Conservation (phyloP, 2,888 invertebrate species). For the Heliconius charithonia region DNA sequence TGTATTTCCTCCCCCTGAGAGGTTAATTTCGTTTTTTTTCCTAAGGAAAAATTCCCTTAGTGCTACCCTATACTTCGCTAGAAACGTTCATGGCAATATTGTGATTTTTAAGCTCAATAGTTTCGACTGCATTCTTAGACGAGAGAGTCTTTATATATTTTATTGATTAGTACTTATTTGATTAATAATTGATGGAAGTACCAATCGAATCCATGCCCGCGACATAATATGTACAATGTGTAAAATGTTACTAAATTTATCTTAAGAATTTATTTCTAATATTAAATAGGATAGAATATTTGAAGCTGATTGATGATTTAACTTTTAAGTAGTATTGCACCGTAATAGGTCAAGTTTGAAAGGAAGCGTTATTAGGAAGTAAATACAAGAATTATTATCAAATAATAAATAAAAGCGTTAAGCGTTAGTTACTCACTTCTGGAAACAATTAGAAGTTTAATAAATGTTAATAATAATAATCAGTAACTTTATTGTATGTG, state of each 20-base stretch:
- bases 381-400: background rate
- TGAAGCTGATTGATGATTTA: background rate
- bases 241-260: too few species aligned
- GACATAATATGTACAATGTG: background rate
- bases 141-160: too few species aligned
- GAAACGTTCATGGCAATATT: background rate
- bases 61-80: too few species aligned
- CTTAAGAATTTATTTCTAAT: too few species aligned
- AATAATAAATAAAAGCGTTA: too few species aligned
- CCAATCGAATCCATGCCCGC: background rate
- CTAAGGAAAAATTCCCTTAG: too few species aligned
- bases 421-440: background rate
- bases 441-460: background rate
- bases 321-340: background rate
- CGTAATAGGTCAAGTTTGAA: background rate
- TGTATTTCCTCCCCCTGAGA: background rate
- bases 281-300: too few species aligned
- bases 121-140: background rate
- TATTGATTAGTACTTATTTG: background rate
- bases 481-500: background rate
- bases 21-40: too few species aligned
- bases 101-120: background rate
- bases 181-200: background rate
- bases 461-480: background rate
- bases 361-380: background rate